Evolutionary conservation across 2,888 invertebrate genomes (phyloP).

Genomic region (Xylophagus ater): DNA sequence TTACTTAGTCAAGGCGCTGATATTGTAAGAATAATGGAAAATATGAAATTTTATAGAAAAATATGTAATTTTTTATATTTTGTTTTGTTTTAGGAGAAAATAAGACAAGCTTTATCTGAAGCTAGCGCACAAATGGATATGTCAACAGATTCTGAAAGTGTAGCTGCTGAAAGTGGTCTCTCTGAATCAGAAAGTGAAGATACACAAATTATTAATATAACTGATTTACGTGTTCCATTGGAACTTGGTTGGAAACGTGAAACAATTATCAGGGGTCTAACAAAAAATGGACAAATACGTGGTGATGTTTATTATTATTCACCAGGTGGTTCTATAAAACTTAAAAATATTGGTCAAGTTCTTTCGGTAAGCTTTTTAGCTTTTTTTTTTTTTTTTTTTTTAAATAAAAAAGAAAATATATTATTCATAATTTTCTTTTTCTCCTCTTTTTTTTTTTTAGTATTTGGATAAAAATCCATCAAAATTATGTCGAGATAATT

Average conservation of each 20-base stretch:
- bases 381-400: neutral
- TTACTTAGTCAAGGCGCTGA: conserved; percentile 40
- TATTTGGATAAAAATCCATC: conserved; percentile 60
- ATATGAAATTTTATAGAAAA: neutral
- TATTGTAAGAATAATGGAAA: conserved; percentile 42
- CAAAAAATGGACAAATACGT: conserved; percentile 72
- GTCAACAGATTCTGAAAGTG: conserved; percentile 48
- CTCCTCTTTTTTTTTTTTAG: conserved; percentile 39
- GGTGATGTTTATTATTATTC: conserved; percentile 90
- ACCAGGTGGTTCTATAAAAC: conserved; percentile 49
- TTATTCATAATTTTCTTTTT: neutral
- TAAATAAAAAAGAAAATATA: conserved; percentile 2
- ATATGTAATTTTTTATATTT: neutral
- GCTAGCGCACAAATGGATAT: conserved; percentile 44
- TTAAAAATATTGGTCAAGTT: conserved; percentile 54
- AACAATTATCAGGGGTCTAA: conserved; percentile 78
- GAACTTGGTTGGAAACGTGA: conserved; percentile 85
- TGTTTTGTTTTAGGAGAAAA: conserved; percentile 41
- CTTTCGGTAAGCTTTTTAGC: conserved; percentile 49
- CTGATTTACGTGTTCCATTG: conserved; percentile 52
- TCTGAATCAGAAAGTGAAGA: conserved; percentile 49
- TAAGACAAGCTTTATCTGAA: conserved; percentile 45
- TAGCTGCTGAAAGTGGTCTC: conserved; percentile 46
- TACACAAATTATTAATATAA: conserved; percentile 39
- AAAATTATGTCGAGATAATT: conserved; percentile 73